These are phyloP conservation scores for Colaptes auratus DNA, from an alignment of 2,113 vertebrate species.

Conservation along the genomic window DNA sequence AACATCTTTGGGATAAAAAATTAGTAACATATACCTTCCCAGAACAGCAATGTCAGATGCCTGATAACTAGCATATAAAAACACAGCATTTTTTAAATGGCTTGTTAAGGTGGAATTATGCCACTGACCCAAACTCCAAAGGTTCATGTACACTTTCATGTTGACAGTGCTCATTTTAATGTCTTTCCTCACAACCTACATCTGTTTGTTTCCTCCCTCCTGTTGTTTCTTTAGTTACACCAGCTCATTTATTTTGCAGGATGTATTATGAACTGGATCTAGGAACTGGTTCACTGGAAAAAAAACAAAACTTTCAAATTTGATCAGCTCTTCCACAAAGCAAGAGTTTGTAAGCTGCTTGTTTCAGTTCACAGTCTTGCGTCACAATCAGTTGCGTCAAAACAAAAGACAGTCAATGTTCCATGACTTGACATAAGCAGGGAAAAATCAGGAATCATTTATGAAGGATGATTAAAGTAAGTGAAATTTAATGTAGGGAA, in stretches of 20 bases:
- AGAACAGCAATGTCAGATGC: not conserved
- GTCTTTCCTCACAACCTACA: not conserved
- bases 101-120: not conserved
- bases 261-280: not conserved
- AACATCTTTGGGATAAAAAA: not conserved
- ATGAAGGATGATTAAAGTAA: not conserved
- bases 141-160: not conserved
- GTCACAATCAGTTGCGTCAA: not conserved
- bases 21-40: not conserved
- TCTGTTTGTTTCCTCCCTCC: not conserved
- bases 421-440: not conserved
- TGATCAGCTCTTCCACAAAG: not conserved
- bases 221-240: not conserved
- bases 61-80: not conserved
- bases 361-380: not conserved
- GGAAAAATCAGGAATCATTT: not conserved
- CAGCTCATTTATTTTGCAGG: not conserved
- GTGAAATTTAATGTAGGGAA: not conserved
- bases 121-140: too few relatives aligned
- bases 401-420: not conserved
- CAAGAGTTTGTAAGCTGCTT: not conserved
- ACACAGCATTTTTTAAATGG: not conserved
- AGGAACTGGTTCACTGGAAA: not conserved
- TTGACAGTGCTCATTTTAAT: not conserved
- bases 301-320: not conserved